These are phyloP conservation scores for Rhynchomys soricoides DNA, from an alignment of 2,113 vertebrate genomes.

Conservation along the genomic window DNA sequence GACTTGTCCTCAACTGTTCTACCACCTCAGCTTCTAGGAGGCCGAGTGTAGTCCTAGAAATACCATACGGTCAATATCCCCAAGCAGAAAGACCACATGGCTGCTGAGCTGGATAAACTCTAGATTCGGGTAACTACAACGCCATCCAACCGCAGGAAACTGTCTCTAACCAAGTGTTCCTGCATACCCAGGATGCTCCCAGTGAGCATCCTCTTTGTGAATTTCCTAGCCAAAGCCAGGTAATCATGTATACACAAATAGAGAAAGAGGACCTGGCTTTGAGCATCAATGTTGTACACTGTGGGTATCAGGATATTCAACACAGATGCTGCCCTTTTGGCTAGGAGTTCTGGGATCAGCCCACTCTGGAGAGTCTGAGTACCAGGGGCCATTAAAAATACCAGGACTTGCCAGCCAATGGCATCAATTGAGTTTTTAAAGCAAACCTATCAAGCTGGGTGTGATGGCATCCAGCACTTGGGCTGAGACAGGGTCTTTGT, in stretches of 20 bases:
- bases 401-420: conserved; percentile 34
- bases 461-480: neutral
- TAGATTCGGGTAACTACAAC: conserved; percentile 8
- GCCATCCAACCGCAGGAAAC: conserved; percentile 8
- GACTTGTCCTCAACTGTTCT: neutral
- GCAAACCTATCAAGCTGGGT: conserved; percentile 34
- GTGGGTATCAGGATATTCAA: conserved; percentile 28
- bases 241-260: neutral
- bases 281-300: conserved; percentile 53
- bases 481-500: neutral
- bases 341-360: conserved; percentile 25
- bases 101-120: neutral
- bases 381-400: conserved; percentile 22
- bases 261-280: conserved; percentile 18
- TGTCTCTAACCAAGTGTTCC: neutral
- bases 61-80: neutral
- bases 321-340: conserved; percentile 3
- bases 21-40: neutral
- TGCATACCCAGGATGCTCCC: neutral
- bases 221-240: conserved; percentile 39
- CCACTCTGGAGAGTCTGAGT: conserved; percentile 6
- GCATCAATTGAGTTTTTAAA: conserved; percentile 54
- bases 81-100: neutral
- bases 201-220: neutral
- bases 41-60: conserved; percentile 21